Conservation (phyloP, 2,888 invertebrate species). For the Catocala sponsa region DNA sequence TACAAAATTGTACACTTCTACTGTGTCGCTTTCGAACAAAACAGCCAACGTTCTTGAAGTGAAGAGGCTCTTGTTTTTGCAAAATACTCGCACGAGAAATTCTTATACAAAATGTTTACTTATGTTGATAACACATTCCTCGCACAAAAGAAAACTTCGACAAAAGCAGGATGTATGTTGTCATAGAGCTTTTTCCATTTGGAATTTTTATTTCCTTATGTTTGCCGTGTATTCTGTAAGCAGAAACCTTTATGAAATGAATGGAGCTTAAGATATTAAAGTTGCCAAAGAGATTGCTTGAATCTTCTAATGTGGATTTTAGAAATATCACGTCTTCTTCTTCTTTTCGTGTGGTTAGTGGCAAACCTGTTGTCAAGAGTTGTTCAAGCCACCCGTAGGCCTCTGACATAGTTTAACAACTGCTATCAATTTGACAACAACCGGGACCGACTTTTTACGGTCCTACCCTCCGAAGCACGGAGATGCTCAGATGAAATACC, state of each 20-base stretch:
- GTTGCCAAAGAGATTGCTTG: neutral
- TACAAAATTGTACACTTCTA: too few relatives aligned
- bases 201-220: slow-evolving; percentile 3
- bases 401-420: too few relatives aligned
- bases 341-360: too few relatives aligned
- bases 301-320: neutral
- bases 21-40: neutral
- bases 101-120: slow-evolving; percentile 15
- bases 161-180: slow-evolving; percentile 13
- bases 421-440: too few relatives aligned
- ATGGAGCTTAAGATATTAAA: slow-evolving; percentile 1
- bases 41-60: slow-evolving; percentile 5
- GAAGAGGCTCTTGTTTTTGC: neutral
- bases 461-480: too few relatives aligned
- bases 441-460: too few relatives aligned
- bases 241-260: neutral
- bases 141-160: slow-evolving; percentile 12
- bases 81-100: slow-evolving; percentile 12
- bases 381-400: too few relatives aligned
- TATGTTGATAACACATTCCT: slow-evolving; percentile 14
- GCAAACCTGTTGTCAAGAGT: too few relatives aligned
- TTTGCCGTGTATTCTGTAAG: slow-evolving; percentile 2
- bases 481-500: too few relatives aligned
- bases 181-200: slow-evolving; percentile 7
- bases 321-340: too few relatives aligned